phyloP scores from a whole-genome alignment of 2,113 vertebrate species.

The Python bivittatus region DNA sequence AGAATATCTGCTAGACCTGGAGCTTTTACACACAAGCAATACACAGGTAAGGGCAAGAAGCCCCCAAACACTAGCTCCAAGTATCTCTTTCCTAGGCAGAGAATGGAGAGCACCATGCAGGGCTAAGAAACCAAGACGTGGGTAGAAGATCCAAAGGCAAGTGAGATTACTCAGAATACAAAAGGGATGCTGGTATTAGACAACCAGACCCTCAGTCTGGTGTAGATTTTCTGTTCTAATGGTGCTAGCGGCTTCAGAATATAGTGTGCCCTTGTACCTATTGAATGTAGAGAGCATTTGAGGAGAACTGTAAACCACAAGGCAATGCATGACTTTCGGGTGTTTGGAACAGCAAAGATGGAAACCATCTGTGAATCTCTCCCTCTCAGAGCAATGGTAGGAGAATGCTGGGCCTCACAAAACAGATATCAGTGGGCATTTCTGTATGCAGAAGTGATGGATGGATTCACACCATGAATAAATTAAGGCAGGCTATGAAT shows the following conservation, averaged over 20 bases:
- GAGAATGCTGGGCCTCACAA: not conserved
- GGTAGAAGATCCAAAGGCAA: not conserved
- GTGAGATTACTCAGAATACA: not conserved
- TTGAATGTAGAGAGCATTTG: not conserved
- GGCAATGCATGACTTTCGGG: not conserved
- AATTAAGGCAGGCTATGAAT: not conserved
- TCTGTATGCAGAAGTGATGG: not conserved
- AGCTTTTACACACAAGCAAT: not conserved
- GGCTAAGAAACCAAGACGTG: not conserved
- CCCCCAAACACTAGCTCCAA: not conserved
- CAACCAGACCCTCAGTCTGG: not conserved
- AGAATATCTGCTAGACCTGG: not conserved
- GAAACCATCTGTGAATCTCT: not conserved
- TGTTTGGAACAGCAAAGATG: not conserved
- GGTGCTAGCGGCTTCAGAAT: not conserved
- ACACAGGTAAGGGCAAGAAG: not conserved
- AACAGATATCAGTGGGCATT: not conserved
- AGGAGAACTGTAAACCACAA: not conserved
- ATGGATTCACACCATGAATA: not conserved
- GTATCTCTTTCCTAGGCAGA: not conserved
- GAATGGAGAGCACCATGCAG: not conserved
- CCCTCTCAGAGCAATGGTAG: not conserved
- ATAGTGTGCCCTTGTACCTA: not conserved
- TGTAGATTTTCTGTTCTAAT: not conserved
- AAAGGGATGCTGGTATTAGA: not conserved